Evolutionary conservation across 2,113 vertebrate species (phyloP).

Genomic region (Aldabrachelys gigantea): DNA sequence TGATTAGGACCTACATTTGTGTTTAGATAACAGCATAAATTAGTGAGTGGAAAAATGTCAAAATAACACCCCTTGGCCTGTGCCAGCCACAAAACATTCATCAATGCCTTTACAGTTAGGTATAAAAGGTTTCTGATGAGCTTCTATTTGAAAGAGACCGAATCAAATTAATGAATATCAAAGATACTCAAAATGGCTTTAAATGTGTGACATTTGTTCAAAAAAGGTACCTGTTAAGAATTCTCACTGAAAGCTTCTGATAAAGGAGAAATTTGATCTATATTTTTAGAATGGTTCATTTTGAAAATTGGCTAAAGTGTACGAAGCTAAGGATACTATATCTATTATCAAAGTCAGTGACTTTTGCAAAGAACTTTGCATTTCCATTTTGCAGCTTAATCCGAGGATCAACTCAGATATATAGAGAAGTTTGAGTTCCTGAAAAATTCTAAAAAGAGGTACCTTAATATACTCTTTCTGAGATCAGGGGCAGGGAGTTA

Average conservation of each 20-base stretch:
- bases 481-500: neutral
- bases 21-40: neutral
- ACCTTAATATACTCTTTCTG: neutral
- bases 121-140: neutral
- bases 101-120: too few relatives aligned
- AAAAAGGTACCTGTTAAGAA: neutral
- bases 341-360: neutral
- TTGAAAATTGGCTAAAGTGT: neutral
- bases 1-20: rapidly evolving
- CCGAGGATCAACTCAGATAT: neutral
- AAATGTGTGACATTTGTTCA: rapidly evolving
- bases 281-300: neutral
- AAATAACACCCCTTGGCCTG: rapidly evolving
- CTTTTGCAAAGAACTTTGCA: neutral
- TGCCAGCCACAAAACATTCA: rapidly evolving
- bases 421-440: neutral
- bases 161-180: neutral
- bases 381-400: neutral
- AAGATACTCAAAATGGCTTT: neutral
- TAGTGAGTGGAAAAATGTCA: rapidly evolving
- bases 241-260: neutral
- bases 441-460: neutral
- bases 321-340: neutral
- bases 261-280: neutral
- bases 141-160: neutral